These are phyloP conservation scores for Octomys mimax DNA, from an alignment of 2,797 vertebrate species.

Conservation along the genomic window DNA sequence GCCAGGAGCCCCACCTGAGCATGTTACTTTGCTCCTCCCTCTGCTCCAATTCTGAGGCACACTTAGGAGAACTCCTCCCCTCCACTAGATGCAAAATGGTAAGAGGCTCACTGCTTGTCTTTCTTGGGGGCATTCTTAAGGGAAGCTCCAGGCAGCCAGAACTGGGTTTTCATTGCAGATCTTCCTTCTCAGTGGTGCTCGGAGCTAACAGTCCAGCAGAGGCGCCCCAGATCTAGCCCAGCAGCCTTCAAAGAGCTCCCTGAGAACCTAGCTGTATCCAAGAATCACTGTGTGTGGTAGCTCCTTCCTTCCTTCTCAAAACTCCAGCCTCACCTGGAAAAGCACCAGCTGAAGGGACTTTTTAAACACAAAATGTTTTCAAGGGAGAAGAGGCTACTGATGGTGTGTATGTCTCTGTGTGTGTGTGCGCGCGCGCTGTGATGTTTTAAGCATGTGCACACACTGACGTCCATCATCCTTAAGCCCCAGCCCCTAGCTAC, in stretches of 20 bases:
- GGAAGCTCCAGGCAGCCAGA: too few relatives aligned
- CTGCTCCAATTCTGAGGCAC: background rate
- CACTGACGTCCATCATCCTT: background rate
- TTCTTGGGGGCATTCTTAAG: background rate
- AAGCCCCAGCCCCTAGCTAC: too few relatives aligned
- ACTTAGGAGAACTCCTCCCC: background rate
- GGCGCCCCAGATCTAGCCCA: background rate
- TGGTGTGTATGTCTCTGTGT: accelerated
- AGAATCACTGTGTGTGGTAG: accelerated
- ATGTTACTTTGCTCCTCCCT: background rate
- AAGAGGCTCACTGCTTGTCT: background rate
- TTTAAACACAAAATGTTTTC: background rate
- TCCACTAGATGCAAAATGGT: background rate
- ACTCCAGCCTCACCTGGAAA: background rate
- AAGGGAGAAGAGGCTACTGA: background rate
- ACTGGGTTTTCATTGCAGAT: accelerated
- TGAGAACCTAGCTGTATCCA: background rate
- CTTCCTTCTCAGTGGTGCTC: background rate
- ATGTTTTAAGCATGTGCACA: background rate
- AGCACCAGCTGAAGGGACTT: background rate
- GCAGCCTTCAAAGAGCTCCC: background rate
- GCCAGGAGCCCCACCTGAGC: accelerated
- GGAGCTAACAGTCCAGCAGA: background rate
- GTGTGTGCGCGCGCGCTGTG: background rate
- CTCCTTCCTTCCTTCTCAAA: background rate